Base-by-base conservation (phyloP, 2,797 vertebrate genomes). In the Kryptopterus vitreolus region DNA sequence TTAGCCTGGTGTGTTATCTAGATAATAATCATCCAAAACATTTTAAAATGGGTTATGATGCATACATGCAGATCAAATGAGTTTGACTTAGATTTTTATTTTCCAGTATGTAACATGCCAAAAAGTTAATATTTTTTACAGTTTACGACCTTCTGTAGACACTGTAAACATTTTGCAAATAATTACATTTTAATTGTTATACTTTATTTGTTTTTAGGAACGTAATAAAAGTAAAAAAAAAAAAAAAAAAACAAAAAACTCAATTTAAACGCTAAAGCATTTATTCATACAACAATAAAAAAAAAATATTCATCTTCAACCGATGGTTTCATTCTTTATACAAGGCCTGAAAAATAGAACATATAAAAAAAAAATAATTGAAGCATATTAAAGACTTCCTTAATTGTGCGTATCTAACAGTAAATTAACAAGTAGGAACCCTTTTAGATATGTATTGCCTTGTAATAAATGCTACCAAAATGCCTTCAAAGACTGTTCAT, bases 251-350 rank as follows among this genome's bases (percentile, higher is more conserved):
- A n/a, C n/a, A n/a, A n/a, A n/a, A 73, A 58, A 68, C 22, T 46
- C 22, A 38, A 57, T 35, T 57, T 15, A 1, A 52, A 55, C 11
- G 53, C 1, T 13, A 10, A n/a, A 1, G 15, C 33, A 4, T 72
- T 53, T n/a, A 53, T 72, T 52, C 1, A 11, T 10, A 43, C 38
- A 43, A 13, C 2, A 50, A 7, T n/a, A 4, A 46, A 48, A 26
- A 20, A 72, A 57, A 72, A 73, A 73, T 24, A 50, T 52, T 50
- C 50, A 31, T 12, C 66, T 29, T 69, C 66, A 50, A 8, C 20
- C 18, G 15, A 70, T 29, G 24, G 8, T 5, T 10, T 10, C 26
- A 31, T 10, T 53, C 8, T 31, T 71, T 33, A 1, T 52, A 20
- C 26, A 46, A 16, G 24, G 13, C 46, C 15, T 24, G 7, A 46